phyloP scores from a whole-genome alignment of 2,113 vertebrate genomes.

The Chionodraco myersi region DNA sequence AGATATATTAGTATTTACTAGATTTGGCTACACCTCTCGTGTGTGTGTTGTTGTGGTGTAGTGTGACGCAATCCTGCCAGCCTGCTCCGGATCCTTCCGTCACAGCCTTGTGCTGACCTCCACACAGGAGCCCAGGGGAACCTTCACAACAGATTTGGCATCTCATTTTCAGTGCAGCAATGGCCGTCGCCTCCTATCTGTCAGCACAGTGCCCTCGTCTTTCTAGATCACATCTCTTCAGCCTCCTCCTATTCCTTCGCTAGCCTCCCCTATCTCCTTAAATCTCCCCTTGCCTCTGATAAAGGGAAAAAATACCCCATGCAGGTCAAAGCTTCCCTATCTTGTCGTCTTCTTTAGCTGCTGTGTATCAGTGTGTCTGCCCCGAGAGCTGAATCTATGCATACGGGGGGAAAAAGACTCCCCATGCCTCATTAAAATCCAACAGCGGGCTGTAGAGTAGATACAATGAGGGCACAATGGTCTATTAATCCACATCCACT shows the following conservation, averaged over 20 bases:
- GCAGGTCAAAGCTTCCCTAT: slow-evolving; percentile 38
- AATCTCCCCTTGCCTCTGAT: slow-evolving; percentile 44
- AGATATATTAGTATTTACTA: slow-evolving; percentile 10
- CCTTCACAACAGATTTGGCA: slow-evolving; percentile 84
- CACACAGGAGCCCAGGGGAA: slow-evolving; percentile 78
- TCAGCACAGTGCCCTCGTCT: slow-evolving; percentile 77
- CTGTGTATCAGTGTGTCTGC: slow-evolving; percentile 34
- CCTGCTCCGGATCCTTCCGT: slow-evolving; percentile 63
- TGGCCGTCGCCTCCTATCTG: slow-evolving; percentile 82
- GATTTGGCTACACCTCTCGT: slow-evolving; percentile 13
- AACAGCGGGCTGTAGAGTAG: slow-evolving; percentile 55
- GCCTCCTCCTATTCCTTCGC: slow-evolving; percentile 32
- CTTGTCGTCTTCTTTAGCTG: slow-evolving; percentile 21
- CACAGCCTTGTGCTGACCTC: slow-evolving; percentile 80
- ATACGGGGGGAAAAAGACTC: slow-evolving; percentile 6
- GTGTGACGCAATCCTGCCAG: slow-evolving; percentile 56
- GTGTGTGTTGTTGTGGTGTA: slow-evolving; percentile 22
- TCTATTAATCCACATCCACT: slow-evolving; percentile 76
- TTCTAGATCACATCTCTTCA: slow-evolving; percentile 77
- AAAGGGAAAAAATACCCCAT: slow-evolving; percentile 20
- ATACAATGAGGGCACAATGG: slow-evolving; percentile 62
- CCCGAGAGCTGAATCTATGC: slow-evolving; percentile 46
- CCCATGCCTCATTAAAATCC: slow-evolving; percentile 74
- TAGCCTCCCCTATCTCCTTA: slow-evolving; percentile 45
- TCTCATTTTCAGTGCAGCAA: slow-evolving; percentile 75